Percentiles rank a stretch among this genome's conserved stretches.
These are phyloP conservation scores for Amphipoea lucens DNA, from an alignment of 2,888 invertebrate genomes.

Conservation along the genomic window DNA sequence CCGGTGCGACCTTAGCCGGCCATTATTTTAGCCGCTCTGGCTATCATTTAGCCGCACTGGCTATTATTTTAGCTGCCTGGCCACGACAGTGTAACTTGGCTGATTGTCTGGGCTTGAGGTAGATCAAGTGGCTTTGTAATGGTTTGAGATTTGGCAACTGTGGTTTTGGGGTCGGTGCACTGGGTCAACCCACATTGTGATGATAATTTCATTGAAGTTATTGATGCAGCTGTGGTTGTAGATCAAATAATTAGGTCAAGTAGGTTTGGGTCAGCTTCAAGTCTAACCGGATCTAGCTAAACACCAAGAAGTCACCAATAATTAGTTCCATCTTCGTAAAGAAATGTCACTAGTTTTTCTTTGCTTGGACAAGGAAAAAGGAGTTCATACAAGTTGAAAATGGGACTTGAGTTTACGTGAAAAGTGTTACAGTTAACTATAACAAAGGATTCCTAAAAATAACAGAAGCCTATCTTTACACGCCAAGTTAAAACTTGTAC, in stretches of 20 bases:
- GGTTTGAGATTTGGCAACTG: conserved; percentile 33
- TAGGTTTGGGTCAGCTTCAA: not conserved
- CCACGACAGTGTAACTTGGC: conserved; percentile 43
- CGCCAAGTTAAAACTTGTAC: conserved; percentile 20
- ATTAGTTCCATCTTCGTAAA: not conserved
- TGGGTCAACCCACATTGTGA: conserved; percentile 5
- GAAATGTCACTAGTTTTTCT: not conserved
- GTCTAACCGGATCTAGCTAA: not conserved
- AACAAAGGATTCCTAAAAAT: conserved; percentile 9
- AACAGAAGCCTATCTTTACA: not conserved
- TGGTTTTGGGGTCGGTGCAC: not conserved
- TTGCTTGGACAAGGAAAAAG: not conserved
- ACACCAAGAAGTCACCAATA: not conserved
- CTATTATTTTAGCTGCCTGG: conserved; percentile 21
- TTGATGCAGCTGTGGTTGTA: not conserved
- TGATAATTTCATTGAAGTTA: not conserved
- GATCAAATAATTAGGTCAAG: not conserved
- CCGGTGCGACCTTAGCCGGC: conserved; percentile 35
- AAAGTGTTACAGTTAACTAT: not conserved
- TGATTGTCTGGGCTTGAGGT: conserved; percentile 48
- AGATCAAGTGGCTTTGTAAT: conserved; percentile 42
- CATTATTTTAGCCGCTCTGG: conserved; percentile 43
- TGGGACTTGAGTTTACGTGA: not conserved
- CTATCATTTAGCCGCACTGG: conserved; percentile 31
- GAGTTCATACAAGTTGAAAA: not conserved